phyloP scores from a whole-genome alignment of 2,113 vertebrate species.

The Tetraodon nigroviridis region DNA sequence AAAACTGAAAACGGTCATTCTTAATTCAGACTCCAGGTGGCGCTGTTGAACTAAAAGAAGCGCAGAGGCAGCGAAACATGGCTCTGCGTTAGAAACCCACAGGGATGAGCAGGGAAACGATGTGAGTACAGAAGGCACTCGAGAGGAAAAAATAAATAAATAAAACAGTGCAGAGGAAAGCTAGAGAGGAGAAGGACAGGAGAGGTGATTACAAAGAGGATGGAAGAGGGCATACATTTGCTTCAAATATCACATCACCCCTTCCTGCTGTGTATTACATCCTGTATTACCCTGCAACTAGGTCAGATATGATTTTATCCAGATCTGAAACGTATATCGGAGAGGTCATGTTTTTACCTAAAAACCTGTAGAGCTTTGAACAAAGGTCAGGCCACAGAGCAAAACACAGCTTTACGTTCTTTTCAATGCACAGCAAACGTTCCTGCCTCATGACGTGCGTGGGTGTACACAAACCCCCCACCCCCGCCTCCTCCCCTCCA shows the following conservation, averaged over 20 bases:
- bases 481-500: not conserved
- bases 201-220: constrained; percentile 12
- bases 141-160: constrained; percentile 16
- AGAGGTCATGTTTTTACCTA: constrained; percentile 26
- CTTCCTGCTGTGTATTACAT: constrained; percentile 53
- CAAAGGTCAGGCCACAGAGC: constrained; percentile 1
- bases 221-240: constrained; percentile 8
- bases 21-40: constrained; percentile 37
- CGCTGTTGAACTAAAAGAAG: constrained; percentile 54
- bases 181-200: not conserved
- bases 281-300: constrained; percentile 49
- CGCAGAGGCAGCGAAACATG: not conserved
- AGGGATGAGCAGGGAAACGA: constrained; percentile 12
- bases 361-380: constrained; percentile 33
- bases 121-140: constrained; percentile 8
- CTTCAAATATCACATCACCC: constrained; percentile 38
- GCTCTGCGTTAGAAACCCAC: constrained; percentile 4
- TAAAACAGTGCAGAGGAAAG: not conserved
- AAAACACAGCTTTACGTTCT: constrained; percentile 10
- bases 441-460: not conserved
- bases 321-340: constrained; percentile 24
- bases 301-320: constrained; percentile 41
- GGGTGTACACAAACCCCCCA: not conserved
- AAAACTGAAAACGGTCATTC: constrained; percentile 8
- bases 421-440: too few species aligned